Conservation (phyloP, 1,140 invertebrate species). For the Saxidomus purpurata region DNA sequence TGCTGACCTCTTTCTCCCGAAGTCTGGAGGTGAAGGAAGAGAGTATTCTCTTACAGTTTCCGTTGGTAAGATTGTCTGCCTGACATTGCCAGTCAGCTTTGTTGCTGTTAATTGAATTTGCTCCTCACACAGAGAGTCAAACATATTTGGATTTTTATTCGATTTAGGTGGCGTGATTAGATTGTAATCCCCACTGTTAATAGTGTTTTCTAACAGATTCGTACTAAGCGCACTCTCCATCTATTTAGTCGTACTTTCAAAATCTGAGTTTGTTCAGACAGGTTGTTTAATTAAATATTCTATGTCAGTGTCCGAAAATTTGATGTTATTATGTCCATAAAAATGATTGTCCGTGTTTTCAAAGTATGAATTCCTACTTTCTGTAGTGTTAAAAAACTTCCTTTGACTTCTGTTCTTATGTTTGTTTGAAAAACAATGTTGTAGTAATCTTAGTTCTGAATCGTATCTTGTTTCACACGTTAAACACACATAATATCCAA, state of each 20-base stretch:
- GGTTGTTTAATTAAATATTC: not conserved
- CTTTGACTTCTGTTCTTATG: not conserved
- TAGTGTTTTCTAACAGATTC: no score
- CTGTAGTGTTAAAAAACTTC: not conserved
- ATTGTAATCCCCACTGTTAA: no score
- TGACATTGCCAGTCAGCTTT: not conserved
- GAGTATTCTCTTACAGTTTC: no score
- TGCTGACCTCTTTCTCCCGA: not conserved
- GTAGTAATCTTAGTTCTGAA: slow-evolving; percentile 1
- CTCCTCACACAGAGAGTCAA: not conserved
- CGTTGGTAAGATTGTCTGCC: not conserved
- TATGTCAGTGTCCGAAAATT: not conserved
- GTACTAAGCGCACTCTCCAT: no score
- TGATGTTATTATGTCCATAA: not conserved
- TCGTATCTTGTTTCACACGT: slow-evolving; percentile 11
- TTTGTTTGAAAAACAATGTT: slow-evolving; percentile 17
- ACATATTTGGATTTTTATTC: not conserved
- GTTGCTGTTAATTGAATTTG: not conserved
- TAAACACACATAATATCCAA: slow-evolving; percentile 28
- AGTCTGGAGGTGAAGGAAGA: slow-evolving; percentile 22
- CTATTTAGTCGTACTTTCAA: not conserved
- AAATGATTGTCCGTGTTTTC: not conserved
- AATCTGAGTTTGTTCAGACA: not conserved
- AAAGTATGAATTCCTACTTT: not conserved
- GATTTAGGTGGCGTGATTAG: no score